These are phyloP conservation scores for Rhea pennata DNA, from an alignment of 2,113 vertebrate genomes.

Conservation along the genomic window DNA sequence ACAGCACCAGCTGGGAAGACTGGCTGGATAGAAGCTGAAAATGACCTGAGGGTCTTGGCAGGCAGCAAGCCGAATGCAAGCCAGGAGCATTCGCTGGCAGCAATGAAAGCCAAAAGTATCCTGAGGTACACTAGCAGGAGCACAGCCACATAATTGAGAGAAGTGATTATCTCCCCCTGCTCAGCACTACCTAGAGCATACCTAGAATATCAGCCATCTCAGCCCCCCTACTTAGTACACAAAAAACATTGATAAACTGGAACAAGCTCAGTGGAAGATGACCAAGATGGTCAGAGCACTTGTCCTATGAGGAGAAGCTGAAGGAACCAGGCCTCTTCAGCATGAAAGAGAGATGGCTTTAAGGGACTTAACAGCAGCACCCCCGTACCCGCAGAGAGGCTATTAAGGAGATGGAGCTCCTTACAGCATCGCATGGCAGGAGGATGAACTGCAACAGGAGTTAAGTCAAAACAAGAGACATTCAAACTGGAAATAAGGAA, in stretches of 20 bases:
- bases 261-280: not conserved
- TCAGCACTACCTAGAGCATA: not conserved
- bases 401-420: not conserved
- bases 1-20: not conserved
- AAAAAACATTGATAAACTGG: not conserved
- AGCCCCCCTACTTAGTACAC: not conserved
- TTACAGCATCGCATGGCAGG: not conserved
- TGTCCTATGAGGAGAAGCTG: not conserved
- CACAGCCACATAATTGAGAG: not conserved
- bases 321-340: not conserved
- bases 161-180: not conserved
- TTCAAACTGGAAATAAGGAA: not conserved
- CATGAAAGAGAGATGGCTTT: not conserved
- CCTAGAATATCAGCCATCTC: not conserved
- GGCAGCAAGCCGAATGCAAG: not conserved
- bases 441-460: not conserved
- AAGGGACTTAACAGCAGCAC: not conserved
- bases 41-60: not conserved
- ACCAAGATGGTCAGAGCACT: not conserved
- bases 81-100: not conserved
- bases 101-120: not conserved
- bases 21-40: not conserved
- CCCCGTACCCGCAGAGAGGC: not conserved
- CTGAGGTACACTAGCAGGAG: not conserved
- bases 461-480: not conserved